phyloP scores from a whole-genome alignment of 2,797 vertebrate genomes.

The Tarsius wallacei region DNA sequence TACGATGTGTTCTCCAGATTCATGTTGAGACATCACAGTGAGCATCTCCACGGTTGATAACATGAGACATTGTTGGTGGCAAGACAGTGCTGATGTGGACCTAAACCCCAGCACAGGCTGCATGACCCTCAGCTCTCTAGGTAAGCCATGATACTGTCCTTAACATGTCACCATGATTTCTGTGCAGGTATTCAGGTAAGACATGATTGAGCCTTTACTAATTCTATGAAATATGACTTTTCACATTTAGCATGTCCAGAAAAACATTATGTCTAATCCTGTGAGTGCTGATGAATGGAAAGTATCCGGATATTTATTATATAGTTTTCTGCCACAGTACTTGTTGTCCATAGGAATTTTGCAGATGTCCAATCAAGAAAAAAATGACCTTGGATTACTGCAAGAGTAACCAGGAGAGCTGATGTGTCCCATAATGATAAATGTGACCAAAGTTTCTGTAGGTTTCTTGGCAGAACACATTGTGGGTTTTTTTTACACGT shows the following conservation, averaged over 20 bases:
- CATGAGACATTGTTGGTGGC: too few relatives aligned
- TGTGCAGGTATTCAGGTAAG: too few relatives aligned
- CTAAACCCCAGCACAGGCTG: neutral
- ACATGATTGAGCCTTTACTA: too few relatives aligned
- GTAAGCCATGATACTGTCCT: neutral
- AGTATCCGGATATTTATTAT: neutral
- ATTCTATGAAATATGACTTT: neutral
- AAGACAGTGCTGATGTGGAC: neutral
- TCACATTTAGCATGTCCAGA: neutral
- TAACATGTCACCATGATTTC: neutral
- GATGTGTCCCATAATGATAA: neutral
- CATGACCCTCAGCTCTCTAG: neutral
- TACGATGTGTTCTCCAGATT: neutral
- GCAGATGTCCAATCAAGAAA: too few relatives aligned
- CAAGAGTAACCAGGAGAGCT: neutral
- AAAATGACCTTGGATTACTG: neutral
- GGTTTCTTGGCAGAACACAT: neutral
- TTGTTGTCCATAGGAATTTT: neutral
- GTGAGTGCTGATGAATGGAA: neutral
- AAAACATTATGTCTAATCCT: neutral
- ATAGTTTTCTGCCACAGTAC: neutral
- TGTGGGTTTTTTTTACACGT: neutral
- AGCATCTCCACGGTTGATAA: neutral
- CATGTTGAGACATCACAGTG: neutral
- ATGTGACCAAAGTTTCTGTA: neutral